phyloP scores from a whole-genome alignment of 2,888 invertebrate genomes.

The Nymphalis polychloros region DNA sequence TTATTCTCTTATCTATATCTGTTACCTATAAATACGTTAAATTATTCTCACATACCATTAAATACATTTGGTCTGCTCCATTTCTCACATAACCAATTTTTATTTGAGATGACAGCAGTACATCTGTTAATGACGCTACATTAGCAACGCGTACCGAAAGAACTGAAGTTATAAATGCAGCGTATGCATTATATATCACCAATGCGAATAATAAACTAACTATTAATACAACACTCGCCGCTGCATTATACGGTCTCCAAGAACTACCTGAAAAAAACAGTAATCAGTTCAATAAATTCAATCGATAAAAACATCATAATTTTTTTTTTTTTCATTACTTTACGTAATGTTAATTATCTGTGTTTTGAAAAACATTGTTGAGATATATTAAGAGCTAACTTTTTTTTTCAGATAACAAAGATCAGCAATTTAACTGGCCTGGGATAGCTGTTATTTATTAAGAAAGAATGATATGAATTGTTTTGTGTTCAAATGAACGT shows the following conservation, averaged over 20 bases:
- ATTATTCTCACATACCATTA: conserved; percentile 72
- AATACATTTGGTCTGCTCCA: conserved; percentile 83
- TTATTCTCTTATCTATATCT: too few relatives aligned
- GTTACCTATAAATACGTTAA: too few relatives aligned
- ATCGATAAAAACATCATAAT: neutral
- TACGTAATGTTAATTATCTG: too few relatives aligned
- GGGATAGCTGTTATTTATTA: too few relatives aligned
- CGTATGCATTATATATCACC: conserved; percentile 84
- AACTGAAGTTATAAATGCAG: conserved; percentile 85
- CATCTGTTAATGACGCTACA: conserved; percentile 82
- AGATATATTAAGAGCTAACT: too few relatives aligned
- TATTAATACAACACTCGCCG: conserved; percentile 82
- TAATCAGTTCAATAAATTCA: neutral
- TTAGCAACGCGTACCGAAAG: conserved; percentile 82
- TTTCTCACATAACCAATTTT: conserved; percentile 83
- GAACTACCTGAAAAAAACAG: conserved; percentile 72
- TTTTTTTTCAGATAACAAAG: too few relatives aligned
- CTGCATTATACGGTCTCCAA: conserved; percentile 79
- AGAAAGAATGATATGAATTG: too few relatives aligned
- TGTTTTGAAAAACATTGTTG: too few relatives aligned
- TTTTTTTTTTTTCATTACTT: too few relatives aligned
- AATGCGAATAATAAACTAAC: conserved; percentile 82
- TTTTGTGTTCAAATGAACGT: too few relatives aligned
- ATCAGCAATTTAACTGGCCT: too few relatives aligned
- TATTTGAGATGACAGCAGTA: conserved; percentile 79